These are phyloP conservation scores for Tanytarsus gracilentus DNA, from an alignment of 2,888 invertebrate genomes.

Conservation along the genomic window DNA sequence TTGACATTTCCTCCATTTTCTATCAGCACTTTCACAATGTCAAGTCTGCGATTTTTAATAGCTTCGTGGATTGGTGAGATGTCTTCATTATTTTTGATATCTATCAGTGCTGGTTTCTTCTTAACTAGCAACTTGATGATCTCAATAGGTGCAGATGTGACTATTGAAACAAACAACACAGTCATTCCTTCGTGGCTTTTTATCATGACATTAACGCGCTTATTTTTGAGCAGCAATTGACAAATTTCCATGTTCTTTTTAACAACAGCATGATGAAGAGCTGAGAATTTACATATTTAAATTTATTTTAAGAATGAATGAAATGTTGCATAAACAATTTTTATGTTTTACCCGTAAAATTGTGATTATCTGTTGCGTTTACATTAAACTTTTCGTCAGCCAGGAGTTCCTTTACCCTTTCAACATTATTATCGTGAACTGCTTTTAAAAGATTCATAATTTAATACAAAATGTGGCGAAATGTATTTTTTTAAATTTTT, in stretches of 20 bases:
- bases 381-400: neutral
- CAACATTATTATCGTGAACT: neutral
- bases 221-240: slow-evolving; percentile 11
- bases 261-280: slow-evolving; percentile 30
- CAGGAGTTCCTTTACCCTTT: neutral
- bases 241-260: slow-evolving; percentile 24
- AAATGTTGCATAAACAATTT: neutral
- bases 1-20: slow-evolving; percentile 28
- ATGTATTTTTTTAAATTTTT: neutral
- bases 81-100: slow-evolving; percentile 29
- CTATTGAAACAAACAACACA: slow-evolving; percentile 24
- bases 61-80: slow-evolving; percentile 29
- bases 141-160: slow-evolving; percentile 2
- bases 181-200: slow-evolving; percentile 30
- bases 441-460: slow-evolving; percentile 8
- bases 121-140: slow-evolving; percentile 23
- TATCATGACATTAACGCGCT: neutral
- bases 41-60: slow-evolving; percentile 20
- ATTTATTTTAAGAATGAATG: neutral
- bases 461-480: neutral
- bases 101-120: slow-evolving; percentile 17
- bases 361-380: slow-evolving; percentile 19
- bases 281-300: neutral
- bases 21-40: slow-evolving; percentile 28
- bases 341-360: slow-evolving; percentile 16